Conservation (phyloP, 2,797 vertebrate genomes). For the Sternotherus odoratus region DNA sequence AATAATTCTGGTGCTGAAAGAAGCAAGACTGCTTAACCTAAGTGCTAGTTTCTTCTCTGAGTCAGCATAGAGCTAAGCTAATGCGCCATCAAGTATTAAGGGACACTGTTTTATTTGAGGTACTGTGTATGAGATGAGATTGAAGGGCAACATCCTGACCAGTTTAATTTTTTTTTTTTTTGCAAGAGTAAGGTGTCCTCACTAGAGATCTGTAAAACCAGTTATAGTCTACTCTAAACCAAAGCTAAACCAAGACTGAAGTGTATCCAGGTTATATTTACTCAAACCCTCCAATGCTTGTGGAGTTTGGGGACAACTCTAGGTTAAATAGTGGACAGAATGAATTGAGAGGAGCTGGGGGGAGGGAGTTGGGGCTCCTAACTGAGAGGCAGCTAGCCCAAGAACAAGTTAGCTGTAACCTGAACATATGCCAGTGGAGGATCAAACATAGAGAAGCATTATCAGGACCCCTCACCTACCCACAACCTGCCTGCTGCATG, state of each 20-base stretch:
- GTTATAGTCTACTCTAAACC: neutral
- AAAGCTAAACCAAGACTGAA: neutral
- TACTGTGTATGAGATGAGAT: neutral
- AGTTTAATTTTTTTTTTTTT: neutral
- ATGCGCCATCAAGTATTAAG: neutral
- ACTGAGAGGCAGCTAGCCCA: neutral
- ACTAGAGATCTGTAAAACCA: neutral
- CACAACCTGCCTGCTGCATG: rapidly evolving
- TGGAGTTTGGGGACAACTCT: neutral
- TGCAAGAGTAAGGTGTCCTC: neutral
- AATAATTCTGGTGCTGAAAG: neutral
- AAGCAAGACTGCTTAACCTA: neutral
- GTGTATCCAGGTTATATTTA: neutral
- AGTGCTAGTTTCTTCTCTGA: neutral
- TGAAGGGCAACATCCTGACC: neutral
- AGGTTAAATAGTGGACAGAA: neutral
- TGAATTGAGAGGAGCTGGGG: neutral
- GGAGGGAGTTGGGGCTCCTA: neutral
- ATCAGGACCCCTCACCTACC: neutral
- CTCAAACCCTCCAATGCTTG: neutral
- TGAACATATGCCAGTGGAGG: neutral
- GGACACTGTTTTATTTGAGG: neutral
- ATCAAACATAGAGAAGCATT: neutral
- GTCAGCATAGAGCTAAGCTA: neutral
- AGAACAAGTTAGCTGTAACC: neutral